phyloP scores from a whole-genome alignment of 1,140 invertebrate genomes.

The Antheraea mylitta region DNA sequence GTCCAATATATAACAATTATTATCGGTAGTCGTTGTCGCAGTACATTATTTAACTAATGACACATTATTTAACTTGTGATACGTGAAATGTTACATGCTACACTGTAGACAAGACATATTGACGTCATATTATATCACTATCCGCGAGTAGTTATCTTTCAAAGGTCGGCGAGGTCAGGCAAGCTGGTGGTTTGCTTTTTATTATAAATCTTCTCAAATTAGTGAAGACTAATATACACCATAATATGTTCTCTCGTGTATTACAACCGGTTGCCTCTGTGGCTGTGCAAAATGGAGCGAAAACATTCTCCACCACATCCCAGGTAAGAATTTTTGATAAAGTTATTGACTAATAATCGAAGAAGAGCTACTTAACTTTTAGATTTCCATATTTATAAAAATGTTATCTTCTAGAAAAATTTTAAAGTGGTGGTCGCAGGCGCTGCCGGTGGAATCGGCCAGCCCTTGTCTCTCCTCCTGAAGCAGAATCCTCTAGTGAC shows the following conservation, averaged over 20 bases:
- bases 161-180: constrained; percentile 70
- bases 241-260: constrained; percentile 78
- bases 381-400: not conserved
- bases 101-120: not conserved
- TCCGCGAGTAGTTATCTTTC: constrained; percentile 62
- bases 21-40: no score
- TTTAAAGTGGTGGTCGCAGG: constrained; percentile 97
- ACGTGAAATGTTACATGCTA: not conserved
- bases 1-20: no score
- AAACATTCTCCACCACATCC: constrained; percentile 77
- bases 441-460: constrained; percentile 98
- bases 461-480: constrained; percentile 96
- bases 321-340: constrained; percentile 63
- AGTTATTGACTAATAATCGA: not conserved
- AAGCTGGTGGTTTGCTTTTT: constrained; percentile 21
- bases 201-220: constrained; percentile 31
- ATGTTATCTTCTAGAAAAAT: constrained; percentile 79
- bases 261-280: constrained; percentile 71
- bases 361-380: not conserved
- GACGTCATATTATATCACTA: not conserved
- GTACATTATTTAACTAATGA: no score
- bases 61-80: no score
- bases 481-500: constrained; percentile 93
- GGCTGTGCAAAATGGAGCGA: constrained; percentile 68
- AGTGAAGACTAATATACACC: constrained; percentile 32